A percentile compares a stretch with the other conserved stretches of the same genome.
Evolutionary conservation across 2,888 invertebrate genomes (phyloP).

Genomic region (Eledona agricola): DNA sequence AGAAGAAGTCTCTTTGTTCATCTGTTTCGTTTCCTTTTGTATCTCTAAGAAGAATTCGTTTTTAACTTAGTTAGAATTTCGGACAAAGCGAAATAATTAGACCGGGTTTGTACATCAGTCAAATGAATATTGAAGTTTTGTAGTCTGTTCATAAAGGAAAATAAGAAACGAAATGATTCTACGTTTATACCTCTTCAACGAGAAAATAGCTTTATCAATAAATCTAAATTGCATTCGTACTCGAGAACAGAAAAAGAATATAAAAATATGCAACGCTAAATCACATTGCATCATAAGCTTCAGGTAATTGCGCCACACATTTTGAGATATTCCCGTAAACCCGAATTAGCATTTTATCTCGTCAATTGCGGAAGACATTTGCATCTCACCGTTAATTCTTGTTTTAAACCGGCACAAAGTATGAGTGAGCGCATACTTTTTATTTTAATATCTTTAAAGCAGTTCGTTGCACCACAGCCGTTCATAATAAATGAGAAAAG

Average conservation of each 20-base stretch:
- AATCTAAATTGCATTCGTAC: constrained; percentile 18
- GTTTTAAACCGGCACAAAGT: constrained; percentile 14
- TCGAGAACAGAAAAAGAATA: constrained; percentile 1
- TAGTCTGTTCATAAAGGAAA: constrained; percentile 4
- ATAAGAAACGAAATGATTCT: constrained; percentile 10
- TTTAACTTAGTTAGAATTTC: constrained; percentile 46
- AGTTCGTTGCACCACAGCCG: too few species aligned
- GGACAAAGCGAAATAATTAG: constrained; percentile 49
- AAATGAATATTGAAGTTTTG: constrained; percentile 43
- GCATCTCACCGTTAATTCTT: constrained; percentile 26
- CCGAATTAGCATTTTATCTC: constrained; percentile 34
- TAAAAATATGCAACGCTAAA: constrained; percentile 6
- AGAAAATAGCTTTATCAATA: too few species aligned
- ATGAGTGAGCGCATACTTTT: too few species aligned
- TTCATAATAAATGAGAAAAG: too few species aligned
- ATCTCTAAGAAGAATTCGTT: constrained; percentile 46
- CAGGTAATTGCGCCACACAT: constrained; percentile 25
- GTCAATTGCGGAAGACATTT: constrained; percentile 33
- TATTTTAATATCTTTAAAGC: too few species aligned
- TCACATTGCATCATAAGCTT: constrained; percentile 17
- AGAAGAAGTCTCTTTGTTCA: constrained; percentile 46
- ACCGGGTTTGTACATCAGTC: constrained; percentile 39
- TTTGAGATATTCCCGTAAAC: constrained; percentile 28
- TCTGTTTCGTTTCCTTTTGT: constrained; percentile 45
- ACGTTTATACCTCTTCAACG: constrained; percentile 1